Conservation (phyloP, 2,113 vertebrate genomes). For the Atherinomorus stipes region DNA sequence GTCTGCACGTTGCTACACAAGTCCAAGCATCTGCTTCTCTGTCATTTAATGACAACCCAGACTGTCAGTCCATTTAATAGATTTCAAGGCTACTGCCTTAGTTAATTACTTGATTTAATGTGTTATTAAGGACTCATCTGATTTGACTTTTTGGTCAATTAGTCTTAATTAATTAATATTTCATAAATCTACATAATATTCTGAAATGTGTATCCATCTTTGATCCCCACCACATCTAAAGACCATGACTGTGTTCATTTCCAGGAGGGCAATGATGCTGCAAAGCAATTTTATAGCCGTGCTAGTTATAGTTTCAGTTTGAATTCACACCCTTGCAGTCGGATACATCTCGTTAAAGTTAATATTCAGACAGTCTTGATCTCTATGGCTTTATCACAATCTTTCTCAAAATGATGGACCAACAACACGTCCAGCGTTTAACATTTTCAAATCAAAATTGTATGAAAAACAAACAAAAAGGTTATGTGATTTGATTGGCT, state of each 20-base stretch:
- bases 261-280: conserved; percentile 53
- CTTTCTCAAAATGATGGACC: conserved; percentile 5
- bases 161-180: conserved; percentile 75
- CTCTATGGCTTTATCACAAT: conserved; percentile 18
- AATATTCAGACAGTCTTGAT: conserved; percentile 37
- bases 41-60: neutral
- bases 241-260: conserved; percentile 64
- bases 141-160: conserved; percentile 78
- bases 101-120: conserved; percentile 74
- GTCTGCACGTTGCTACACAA: conserved; percentile 19
- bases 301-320: conserved; percentile 48
- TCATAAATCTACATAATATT: conserved; percentile 73
- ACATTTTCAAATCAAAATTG: neutral
- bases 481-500: neutral
- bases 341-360: conserved; percentile 42
- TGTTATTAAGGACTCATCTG: conserved; percentile 74
- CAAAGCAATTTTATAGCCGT: conserved; percentile 59
- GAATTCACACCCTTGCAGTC: conserved; percentile 39
- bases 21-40: conserved; percentile 36
- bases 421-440: neutral
- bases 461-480: neutral
- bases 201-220: conserved; percentile 58
- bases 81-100: conserved; percentile 64
- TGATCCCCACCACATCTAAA: conserved; percentile 64
- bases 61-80: conserved; percentile 58